Base-by-base conservation (phyloP, 2,888 invertebrate genomes). In the Pyrocoelia pectoralis region DNA sequence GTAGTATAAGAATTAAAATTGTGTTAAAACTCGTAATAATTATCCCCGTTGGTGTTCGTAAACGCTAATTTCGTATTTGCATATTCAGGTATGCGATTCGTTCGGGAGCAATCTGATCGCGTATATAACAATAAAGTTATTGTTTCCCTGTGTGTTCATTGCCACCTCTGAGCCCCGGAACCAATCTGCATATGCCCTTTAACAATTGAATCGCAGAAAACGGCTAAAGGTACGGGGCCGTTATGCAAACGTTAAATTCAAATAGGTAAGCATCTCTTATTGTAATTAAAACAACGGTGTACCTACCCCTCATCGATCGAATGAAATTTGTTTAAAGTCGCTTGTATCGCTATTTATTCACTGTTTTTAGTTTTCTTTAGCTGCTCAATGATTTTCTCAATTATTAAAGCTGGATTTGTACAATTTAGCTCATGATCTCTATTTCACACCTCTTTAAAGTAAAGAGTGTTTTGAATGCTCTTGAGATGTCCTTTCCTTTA, bases 91-190 rank as follows among this genome's bases (percentile, higher is more conserved):
- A 74, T 61, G 43, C 69, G 63, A 65, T 66, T 69, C 67, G 70
- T 71, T 68, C 58, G 66, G 63, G 61, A 33, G 57, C 65, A 63
- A 61, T 67, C 57, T 56, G 59, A 63, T 63, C 57, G 55, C 41
- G 61, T 65, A 24, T 24, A 69, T 71, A 67, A 76, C 73, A 76
- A 74, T 75, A 68, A 69, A 52, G 59, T 67, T 65, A 74, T 77
- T 77, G 76, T 76, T 77, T 77, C 75, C 75, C 68, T 70, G 64
- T 68, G 59, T 68, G 70, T 73, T 73, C 75, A 75, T 77, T 73
- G 73, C 71, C 75, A 72, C 73, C 73, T 74, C 68, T 73, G 75
- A 76, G 73, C 74, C 74, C 76, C 74, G 78, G 73, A 76, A 77
- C 79, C 73, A 78, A 79, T 79, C 75, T 78, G 79, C 78, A 79